Base-by-base conservation (phyloP, 1,140 invertebrate genomes). In the Sitodiplosis mosellana region DNA sequence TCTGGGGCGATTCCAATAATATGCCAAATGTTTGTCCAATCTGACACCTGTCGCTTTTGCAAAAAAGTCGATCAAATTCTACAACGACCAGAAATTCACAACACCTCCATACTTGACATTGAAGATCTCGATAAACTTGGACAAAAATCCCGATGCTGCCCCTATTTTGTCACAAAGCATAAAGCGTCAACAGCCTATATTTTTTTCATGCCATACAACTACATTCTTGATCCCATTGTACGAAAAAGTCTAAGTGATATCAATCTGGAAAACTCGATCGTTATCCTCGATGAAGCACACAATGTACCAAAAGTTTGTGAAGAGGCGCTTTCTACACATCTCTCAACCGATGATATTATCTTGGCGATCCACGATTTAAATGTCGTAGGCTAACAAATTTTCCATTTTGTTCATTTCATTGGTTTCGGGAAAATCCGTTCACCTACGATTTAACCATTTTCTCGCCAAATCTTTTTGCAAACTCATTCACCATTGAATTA, bases 151-250 rank as follows among this genome's bases (percentile, higher is more conserved):
- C 83, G 78, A 66, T 91, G 83, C 57, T 99, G 95, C 64, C 94
- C 96, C 2, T 99, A 97, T 68, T 99, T 83, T 69, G 73, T 90
- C 57, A 77, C 91, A 0, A 81, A 81, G 59, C 83, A 92, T 64
- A 57, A 94, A 12, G 85, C 87, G 45, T 70, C 79, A 54, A 73
- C 73, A 55, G 87, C 92, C 38, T 93, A 98, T 65, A 85, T 99
- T 46, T 79, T 94, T 43, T 96, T 99, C 58, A 89, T 97, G 78
- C 95, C 95, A 1, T 99, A 99, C 61, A 99, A 99, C 72, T 99
- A 99, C 66, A 68, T 99, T 33, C 65, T 99, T 21, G 93, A 99
- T 72, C 81, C 87, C 14, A 85, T 85, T 68, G 77, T 81, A 7
- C 75, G 90, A 51, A 82, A 80, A 67, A 74, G 80, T 1, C 10